Evolutionary conservation across 2,797 vertebrate genomes (phyloP).

Genomic region (Cyclura pinguis): DNA sequence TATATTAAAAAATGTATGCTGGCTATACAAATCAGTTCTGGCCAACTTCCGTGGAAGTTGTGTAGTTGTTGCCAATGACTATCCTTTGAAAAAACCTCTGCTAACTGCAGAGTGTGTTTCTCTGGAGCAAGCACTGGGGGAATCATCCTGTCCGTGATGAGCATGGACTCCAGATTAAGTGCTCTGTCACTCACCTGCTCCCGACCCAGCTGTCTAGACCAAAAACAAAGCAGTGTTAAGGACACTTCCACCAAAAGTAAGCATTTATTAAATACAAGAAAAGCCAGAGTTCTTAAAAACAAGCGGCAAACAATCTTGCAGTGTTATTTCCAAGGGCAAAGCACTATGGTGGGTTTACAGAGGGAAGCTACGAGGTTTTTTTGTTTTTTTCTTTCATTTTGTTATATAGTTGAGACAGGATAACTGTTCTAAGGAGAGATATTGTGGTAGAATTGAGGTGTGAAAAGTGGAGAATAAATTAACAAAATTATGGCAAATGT

Average conservation of each 20-base stretch:
- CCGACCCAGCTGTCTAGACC: background rate
- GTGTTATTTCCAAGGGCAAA: background rate
- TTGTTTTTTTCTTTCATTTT: background rate
- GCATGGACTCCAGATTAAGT: background rate
- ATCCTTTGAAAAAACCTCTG: too few relatives aligned
- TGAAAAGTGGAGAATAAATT: background rate
- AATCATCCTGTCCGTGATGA: too few relatives aligned
- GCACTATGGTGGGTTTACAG: background rate
- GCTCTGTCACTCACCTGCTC: too few relatives aligned
- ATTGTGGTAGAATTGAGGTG: fast-evolving
- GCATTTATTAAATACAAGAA: constrained; percentile 45
- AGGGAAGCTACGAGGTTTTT: background rate
- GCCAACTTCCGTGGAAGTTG: too few relatives aligned
- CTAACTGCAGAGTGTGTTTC: too few relatives aligned
- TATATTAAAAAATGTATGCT: too few relatives aligned
- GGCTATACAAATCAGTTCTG: too few relatives aligned
- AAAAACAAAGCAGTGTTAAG: constrained; percentile 28
- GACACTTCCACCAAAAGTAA: constrained; percentile 17
- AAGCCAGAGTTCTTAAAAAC: constrained; percentile 31
- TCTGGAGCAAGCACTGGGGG: too few relatives aligned
- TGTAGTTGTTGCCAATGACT: too few relatives aligned
- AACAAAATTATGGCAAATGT: background rate
- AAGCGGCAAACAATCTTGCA: background rate
- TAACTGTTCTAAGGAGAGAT: background rate
- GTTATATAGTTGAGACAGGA: background rate